phyloP scores from a whole-genome alignment of 2,113 vertebrate species.

The Dipodomys merriami region DNA sequence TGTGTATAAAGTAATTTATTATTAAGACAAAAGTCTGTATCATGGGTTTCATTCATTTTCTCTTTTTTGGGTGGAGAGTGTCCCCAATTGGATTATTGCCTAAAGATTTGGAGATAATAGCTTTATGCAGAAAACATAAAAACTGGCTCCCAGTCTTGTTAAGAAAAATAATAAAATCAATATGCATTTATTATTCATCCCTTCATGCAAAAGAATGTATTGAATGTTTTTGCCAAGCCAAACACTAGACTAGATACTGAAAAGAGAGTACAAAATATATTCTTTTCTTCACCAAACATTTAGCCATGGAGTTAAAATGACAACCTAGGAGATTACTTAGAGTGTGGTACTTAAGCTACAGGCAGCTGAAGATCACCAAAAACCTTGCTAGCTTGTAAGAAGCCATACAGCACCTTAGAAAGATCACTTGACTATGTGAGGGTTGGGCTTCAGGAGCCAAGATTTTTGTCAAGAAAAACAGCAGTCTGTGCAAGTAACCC shows the following conservation, averaged over 20 bases:
- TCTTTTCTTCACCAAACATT: neutral
- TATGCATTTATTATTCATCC: neutral
- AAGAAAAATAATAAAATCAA: conserved; percentile 37
- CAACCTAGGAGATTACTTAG: neutral
- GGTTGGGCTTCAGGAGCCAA: neutral
- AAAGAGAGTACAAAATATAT: neutral
- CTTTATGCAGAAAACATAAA: neutral
- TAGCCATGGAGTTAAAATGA: neutral
- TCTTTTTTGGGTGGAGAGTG: conserved; percentile 33
- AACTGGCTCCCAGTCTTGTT: neutral
- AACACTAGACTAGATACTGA: neutral
- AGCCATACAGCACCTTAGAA: neutral
- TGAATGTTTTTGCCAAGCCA: conserved; percentile 33
- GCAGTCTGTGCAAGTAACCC: neutral
- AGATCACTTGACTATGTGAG: neutral
- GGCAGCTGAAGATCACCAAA: neutral
- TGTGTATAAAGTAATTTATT: conserved; percentile 21
- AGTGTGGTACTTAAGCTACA: neutral
- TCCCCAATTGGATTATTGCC: neutral
- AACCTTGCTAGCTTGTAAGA: neutral
- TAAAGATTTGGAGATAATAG: conserved; percentile 11
- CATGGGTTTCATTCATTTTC: conserved; percentile 18
- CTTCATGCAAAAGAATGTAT: conserved; percentile 9
- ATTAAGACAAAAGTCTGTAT: conserved; percentile 35
- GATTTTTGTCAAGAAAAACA: neutral